Evolutionary conservation across 2,797 vertebrate genomes (phyloP), one percentile per base, ranked within the genome.

Genomic region (Sebastiscus albofasciatus): DNA sequence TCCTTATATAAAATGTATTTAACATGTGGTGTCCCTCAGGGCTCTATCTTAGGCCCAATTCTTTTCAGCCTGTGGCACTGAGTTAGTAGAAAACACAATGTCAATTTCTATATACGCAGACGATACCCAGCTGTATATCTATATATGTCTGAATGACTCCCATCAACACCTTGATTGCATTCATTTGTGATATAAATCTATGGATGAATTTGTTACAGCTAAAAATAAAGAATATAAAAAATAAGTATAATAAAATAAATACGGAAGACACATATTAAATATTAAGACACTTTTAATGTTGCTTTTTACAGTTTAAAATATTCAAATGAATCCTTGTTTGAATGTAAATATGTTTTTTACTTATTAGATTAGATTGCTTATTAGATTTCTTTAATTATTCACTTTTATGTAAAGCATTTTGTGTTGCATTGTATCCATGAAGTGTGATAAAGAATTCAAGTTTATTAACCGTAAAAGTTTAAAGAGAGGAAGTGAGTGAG

Each of bases 401-500:
- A 24, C 4, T 46, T 46, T 67, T 60, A 33, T 22, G 8, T 59
- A 10, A 36, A 56, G 6, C 67, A 18, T 55, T 73, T 18, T 24
- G 20, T 67, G n/a, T 34, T 77, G 42, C 33, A 68, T 24, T 34
- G 59, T 46, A 58, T 27, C 13, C 9, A 46, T 16, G 7, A 10
- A 16, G 14, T 12, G 11, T 27, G 33, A 52, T 64, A 22, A 26
- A 67, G 71, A 73, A 70, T 67, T 58, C 14, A 73, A 77, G 77
- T 61, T 80, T 79, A 77, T 84, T 83, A 76, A 78, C 79, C 67
- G 68, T 82, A 59, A 75, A 82, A 72, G 72, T 80, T 78, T 20
- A 71, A 81, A 67, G 42, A 72, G 81, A 85, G 87, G 86, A 91
- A 86, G 69, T 83, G 84, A 81, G 71, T n/a, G 68, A 89, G 85